A percentile compares a stretch with the other conserved stretches of the same genome.
phyloP scores from a whole-genome alignment of 2,888 invertebrate species.

The Nomada lathburiana region DNA sequence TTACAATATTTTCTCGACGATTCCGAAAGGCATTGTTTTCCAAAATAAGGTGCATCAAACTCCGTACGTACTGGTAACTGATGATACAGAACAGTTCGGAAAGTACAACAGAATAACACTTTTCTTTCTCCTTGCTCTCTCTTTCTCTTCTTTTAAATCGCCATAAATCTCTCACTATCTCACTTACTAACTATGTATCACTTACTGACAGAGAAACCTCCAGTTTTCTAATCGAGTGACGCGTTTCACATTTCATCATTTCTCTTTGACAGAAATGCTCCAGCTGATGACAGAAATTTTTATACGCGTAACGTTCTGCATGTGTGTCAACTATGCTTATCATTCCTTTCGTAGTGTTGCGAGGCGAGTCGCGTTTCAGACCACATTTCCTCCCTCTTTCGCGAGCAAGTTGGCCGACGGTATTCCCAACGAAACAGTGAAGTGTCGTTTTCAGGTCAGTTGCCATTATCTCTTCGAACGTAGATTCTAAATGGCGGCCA shows the following conservation, averaged over 20 bases:
- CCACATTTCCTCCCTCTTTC: slow-evolving; percentile 30
- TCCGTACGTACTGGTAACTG: background rate
- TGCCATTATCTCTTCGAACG: slow-evolving; percentile 67
- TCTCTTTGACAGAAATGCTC: background rate
- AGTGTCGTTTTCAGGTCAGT: slow-evolving; percentile 75
- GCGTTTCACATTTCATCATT: background rate
- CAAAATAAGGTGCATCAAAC: too few species aligned
- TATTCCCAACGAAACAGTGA: slow-evolving; percentile 55
- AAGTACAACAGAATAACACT: background rate
- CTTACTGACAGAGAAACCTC: background rate
- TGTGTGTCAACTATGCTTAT: background rate
- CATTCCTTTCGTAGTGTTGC: background rate
- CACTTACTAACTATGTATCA: background rate
- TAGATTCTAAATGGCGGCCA: slow-evolving; percentile 55
- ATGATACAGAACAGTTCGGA: background rate
- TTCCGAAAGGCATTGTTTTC: too few species aligned
- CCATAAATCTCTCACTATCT: too few species aligned
- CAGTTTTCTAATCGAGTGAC: background rate
- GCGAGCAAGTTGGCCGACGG: slow-evolving; percentile 57
- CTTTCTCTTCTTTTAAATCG: background rate
- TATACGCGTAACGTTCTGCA: background rate
- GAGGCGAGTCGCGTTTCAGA: slow-evolving; percentile 11
- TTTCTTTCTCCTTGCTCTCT: background rate
- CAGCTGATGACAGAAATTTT: background rate
- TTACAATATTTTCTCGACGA: background rate